Evolutionary conservation across 2,888 invertebrate genomes (phyloP), one percentile per base, ranked within the genome.

Genomic region (Ennomos quercinarius): DNA sequence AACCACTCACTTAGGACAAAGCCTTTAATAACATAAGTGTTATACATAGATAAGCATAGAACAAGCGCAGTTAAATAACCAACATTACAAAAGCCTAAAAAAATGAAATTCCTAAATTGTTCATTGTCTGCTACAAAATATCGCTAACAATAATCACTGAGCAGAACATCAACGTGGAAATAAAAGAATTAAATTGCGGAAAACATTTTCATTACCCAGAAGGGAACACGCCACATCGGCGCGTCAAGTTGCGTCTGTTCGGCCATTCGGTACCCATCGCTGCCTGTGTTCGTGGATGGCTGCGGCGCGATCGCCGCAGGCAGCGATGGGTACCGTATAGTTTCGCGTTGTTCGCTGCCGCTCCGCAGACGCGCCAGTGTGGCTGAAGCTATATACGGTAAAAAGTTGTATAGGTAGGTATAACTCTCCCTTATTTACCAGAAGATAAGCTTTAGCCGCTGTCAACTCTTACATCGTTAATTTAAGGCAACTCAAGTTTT

Each of bases 381-480:
- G 17, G 17, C 17, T 17, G 3, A 1, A 17, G 17, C 17, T 3
- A 17, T 17, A n/a, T n/a, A n/a, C n/a, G n/a, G n/a, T 72, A 72
- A 80, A 81, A 61, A 57, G 78, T 11, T 27, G 57, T 66, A 67
- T 68, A 69, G 74, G 70, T 70, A 69, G 74, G 70, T 70, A 69
- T 75, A 81, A 77, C 74, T 69, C 74, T 71, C 68, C 68, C 81
- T 86, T 84, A 86, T 88, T 87, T 86, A 81, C 72, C 72, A 72
- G 72, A 63, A 89, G 89, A 90, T 90, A 89, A 89, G 87, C 86
- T 67, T 38, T 70, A 76, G 74, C 76, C 75, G 73, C 89, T 87
- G 89, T 89, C 90, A 86, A 87, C 89, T 84, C 82, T 75, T 81
- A 88, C 87, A 85, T 90, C 89, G 89, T 90, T 90, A 90, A 91